Percentiles rank a stretch among this genome's conserved stretches.
Evolutionary conservation across 2,113 vertebrate species (phyloP).

Genomic region (Hymenochirus boettgeri): DNA sequence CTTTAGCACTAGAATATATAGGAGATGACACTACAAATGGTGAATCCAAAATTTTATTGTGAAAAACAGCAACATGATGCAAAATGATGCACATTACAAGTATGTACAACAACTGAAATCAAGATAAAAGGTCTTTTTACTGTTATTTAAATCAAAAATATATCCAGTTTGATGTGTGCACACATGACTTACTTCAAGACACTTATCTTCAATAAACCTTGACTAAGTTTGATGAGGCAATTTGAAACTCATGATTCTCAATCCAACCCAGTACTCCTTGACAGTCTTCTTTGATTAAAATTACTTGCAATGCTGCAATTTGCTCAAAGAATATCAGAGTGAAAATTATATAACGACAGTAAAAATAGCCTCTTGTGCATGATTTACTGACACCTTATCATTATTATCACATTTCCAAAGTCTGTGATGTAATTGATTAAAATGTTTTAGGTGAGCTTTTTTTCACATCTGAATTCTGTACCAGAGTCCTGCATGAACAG

Average conservation of each 20-base stretch:
- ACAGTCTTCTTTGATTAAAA: constrained; percentile 53
- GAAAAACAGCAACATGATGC: too few species aligned
- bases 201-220: constrained; percentile 44
- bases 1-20: too few species aligned
- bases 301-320: constrained; percentile 51
- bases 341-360: constrained; percentile 42
- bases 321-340: constrained; percentile 45
- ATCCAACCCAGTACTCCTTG: constrained; percentile 38
- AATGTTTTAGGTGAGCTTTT: constrained; percentile 10
- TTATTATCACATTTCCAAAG: constrained; percentile 45
- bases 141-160: constrained; percentile 36
- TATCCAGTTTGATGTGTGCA: constrained; percentile 31
- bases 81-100: neutral
- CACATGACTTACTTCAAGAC: constrained; percentile 34
- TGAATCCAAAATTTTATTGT: too few species aligned
- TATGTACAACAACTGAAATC: constrained; percentile 14
- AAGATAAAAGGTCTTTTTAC: neutral
- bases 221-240: constrained; percentile 46
- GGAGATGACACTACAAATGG: too few species aligned
- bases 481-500: neutral
- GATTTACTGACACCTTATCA: constrained; percentile 44
- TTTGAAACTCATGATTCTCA: constrained; percentile 45
- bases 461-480: constrained; percentile 13
- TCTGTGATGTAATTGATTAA: constrained; percentile 39
- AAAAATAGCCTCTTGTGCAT: constrained; percentile 40